Base-by-base conservation (phyloP, 2,113 vertebrate genomes). In the Callipepla californica region DNA sequence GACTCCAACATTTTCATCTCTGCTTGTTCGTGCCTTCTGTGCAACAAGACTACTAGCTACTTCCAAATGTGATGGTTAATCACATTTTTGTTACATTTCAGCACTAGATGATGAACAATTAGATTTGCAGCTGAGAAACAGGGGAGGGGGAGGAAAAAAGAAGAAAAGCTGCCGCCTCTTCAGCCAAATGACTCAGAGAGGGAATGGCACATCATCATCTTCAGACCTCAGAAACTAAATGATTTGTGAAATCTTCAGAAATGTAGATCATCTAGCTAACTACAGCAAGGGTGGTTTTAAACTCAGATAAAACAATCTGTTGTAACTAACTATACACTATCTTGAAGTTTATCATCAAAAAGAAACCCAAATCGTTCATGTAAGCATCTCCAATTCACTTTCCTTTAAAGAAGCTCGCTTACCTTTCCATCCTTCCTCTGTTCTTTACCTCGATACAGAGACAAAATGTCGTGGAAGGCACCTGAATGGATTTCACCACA, bases 141-240 rank as follows among this genome's bases (percentile, higher is more conserved):
- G 13, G 19, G 14, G 6, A 6, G 3, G 53, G 75, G 21, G 7
- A 11, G 9, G 2, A 9, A 32, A n/a, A 28, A 18, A 32, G 18
- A 34, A 58, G 61, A 75, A 59, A 89, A 91, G 67, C 44, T 73
- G 45, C 50, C 42, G 9, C 44, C 86, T 89, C 93, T 91, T 89
- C 86, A 97, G 95, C 69, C 94, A 97, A 94, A 96, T 96, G 90
- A 94, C 93, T 97, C 96, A 85, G 87, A 87, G 59, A 59, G 82
- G 76, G 74, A 22, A 79, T 62, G 26, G 78, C 17, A 53, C 80
- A 87, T 48, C 70, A 57, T 79, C 34, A 55, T 70, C 74, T 59
- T 87, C 34, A 44, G 82, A 80, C 63, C 82, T 93, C 81, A 69
- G 87, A 94, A 95, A 91, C 68, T 18, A 74, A 77, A 76, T 20